Percentiles rank a stretch among this genome's conserved stretches.
These are phyloP conservation scores for Druon quercuslanigerum DNA, from an alignment of 1,140 invertebrate genomes.

Conservation along the genomic window DNA sequence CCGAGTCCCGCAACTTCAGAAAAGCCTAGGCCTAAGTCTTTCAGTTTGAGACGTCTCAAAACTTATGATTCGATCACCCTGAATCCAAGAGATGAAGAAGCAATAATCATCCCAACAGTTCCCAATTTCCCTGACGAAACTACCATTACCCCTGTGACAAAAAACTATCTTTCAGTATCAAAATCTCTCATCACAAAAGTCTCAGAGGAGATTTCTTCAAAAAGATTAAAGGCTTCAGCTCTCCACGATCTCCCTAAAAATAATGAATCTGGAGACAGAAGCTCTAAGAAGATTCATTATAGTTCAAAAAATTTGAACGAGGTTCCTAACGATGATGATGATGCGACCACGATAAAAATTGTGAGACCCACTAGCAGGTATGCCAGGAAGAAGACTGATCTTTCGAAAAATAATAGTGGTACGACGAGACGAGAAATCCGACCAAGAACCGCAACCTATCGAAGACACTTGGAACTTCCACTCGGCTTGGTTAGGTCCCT, in stretches of 20 bases:
- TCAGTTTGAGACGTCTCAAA: not conserved
- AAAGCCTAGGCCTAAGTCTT: not conserved
- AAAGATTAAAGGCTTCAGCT: not conserved
- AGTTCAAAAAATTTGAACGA: not conserved
- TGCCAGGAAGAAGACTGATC: slow-evolving; percentile 46
- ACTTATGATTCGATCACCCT: not conserved
- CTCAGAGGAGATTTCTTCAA: slow-evolving; percentile 3
- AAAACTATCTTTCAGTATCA: slow-evolving; percentile 2
- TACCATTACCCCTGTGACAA: not conserved
- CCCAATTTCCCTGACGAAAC: not conserved
- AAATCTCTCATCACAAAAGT: not conserved
- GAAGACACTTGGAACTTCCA: slow-evolving; percentile 65
- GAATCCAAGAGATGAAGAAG: not conserved
- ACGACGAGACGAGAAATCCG: slow-evolving; percentile 57
- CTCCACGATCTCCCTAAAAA: not conserved
- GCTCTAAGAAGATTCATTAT: not conserved
- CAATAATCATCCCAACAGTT: not conserved
- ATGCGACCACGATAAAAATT: not conserved
- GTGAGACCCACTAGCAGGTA: slow-evolving; percentile 51
- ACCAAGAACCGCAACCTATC: slow-evolving; percentile 69
- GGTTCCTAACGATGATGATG: slow-evolving; percentile 44
- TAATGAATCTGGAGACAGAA: not conserved
- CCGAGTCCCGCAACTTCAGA: not conserved
- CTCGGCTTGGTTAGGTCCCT: slow-evolving; percentile 39
- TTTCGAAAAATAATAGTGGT: slow-evolving; percentile 38